Percentiles rank a stretch among this genome's conserved stretches.
Evolutionary conservation across 2,888 invertebrate genomes (phyloP).

Genomic region (Noctua janthina): DNA sequence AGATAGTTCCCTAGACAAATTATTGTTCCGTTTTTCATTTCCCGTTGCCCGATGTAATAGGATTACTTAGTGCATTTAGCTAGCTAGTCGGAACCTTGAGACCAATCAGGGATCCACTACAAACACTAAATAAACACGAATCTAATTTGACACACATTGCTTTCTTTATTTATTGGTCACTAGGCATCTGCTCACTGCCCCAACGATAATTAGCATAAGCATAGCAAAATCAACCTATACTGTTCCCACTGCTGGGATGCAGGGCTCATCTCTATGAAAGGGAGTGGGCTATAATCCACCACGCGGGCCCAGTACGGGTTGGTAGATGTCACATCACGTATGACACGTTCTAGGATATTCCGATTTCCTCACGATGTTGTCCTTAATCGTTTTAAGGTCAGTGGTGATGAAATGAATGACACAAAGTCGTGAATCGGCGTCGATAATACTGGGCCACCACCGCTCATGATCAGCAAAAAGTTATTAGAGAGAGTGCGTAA

Average conservation of each 20-base stretch:
- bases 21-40: slow-evolving; percentile 56
- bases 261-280: not conserved
- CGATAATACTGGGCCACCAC: not conserved
- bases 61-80: slow-evolving; percentile 52
- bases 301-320: not conserved
- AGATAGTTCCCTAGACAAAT: slow-evolving; percentile 61
- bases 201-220: not conserved
- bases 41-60: slow-evolving; percentile 36
- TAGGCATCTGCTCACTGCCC: not conserved
- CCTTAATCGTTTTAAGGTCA: not conserved
- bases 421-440: not conserved
- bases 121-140: slow-evolving; percentile 10
- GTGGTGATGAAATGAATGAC: too few relatives aligned
- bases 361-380: not conserved
- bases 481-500: not conserved
- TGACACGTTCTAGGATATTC: not conserved
- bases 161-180: not conserved
- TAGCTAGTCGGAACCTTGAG: slow-evolving; percentile 32
- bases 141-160: not conserved
- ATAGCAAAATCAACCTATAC: not conserved
- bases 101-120: slow-evolving; percentile 20
- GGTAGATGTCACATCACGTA: not conserved
- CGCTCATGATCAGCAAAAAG: not conserved
- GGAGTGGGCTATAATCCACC: not conserved
- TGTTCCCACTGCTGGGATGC: not conserved